Base-by-base conservation (phyloP, 2,888 invertebrate species). In the Desoria tigrina region DNA sequence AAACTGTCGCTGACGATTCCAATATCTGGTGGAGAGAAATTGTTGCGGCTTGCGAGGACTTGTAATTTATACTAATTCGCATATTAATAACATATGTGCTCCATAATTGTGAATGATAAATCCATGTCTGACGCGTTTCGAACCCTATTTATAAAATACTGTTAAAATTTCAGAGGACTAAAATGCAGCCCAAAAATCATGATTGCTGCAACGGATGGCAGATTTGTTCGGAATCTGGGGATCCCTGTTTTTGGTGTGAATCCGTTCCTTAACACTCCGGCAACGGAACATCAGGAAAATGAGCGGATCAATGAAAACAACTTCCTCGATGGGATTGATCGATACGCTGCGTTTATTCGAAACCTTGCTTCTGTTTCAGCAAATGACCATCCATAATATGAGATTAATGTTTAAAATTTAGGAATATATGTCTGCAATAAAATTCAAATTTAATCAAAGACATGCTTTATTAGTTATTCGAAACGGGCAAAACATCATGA, bases 191-290 rank as follows among this genome's bases (percentile, higher is more conserved):
- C n/a, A n/a, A n/a, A n/a, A n/a, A n/a, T n/a, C n/a, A n/a, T n/a
- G n/a, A n/a, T n/a, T n/a, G 96, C 92, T 1, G 94, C 89, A 42
- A 95, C 96, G 0, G 96, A 97, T 79, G 90, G 90, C 78, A 85
- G 94, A 71, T 94, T 88, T 78, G 81, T 95, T n/a, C 85, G 96
- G 77, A 81, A 83, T n/a, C 26, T 28, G 14, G 71, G 68, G 18
- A 63, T 68, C 21, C 63, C 71, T 1, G 58, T 62, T 1, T 66
- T 71, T 59, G 71, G 71, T 1, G 14, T 71, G 37, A 56, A 50
- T 7, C 63, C 71, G 4, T 68, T 71, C 27, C 51, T 53, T 4
- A 49, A 56, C 23, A 61, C 68, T 1, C 39, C 54, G 0, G 7
- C 39, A 2, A 63, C 32, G 18, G 61, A 61, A 1, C 71, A 71